Evolutionary conservation across 2,888 invertebrate species (phyloP).

Genomic region (Matsumyia berberina): DNA sequence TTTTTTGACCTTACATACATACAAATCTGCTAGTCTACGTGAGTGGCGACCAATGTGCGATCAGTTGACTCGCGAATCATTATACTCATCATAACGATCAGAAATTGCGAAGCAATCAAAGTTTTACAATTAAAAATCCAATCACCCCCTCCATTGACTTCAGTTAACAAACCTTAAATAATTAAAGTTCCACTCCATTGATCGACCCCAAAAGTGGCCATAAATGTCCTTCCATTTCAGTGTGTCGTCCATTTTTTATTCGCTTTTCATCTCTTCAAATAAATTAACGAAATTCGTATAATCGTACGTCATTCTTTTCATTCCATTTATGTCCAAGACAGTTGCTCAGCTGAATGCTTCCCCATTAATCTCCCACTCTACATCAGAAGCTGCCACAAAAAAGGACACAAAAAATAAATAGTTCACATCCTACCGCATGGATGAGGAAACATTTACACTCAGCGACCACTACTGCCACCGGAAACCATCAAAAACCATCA

Average conservation of each 20-base stretch:
- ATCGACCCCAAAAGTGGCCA: conserved; percentile 31
- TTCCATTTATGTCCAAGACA: conserved; percentile 69
- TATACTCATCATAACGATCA: too few relatives aligned
- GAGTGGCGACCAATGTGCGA: too few relatives aligned
- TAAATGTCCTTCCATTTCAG: conserved; percentile 45
- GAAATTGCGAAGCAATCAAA: conserved; percentile 34
- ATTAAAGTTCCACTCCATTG: conserved; percentile 47
- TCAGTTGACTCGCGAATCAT: too few relatives aligned
- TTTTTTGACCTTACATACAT: too few relatives aligned
- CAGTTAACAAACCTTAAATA: conserved; percentile 28
- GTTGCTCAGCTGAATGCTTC: conserved; percentile 61
- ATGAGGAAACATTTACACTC: conserved; percentile 20
- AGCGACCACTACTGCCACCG: conserved; percentile 11
- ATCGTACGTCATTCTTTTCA: conserved; percentile 66
- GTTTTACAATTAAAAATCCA: conserved; percentile 39
- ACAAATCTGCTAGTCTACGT: too few relatives aligned
- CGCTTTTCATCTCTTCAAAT: conserved; percentile 35
- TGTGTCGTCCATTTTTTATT: conserved; percentile 3
- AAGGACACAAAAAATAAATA: conserved; percentile 13
- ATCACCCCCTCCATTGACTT: neutral
- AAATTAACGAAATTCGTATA: conserved; percentile 52
- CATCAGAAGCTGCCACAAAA: conserved; percentile 15
- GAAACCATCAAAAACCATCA: conserved; percentile 55
- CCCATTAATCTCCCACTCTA: conserved; percentile 58
- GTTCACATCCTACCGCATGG: conserved; percentile 38